These are phyloP conservation scores for Xenopus laevis DNA, from an alignment of 2,113 vertebrate genomes.

Conservation along the genomic window DNA sequence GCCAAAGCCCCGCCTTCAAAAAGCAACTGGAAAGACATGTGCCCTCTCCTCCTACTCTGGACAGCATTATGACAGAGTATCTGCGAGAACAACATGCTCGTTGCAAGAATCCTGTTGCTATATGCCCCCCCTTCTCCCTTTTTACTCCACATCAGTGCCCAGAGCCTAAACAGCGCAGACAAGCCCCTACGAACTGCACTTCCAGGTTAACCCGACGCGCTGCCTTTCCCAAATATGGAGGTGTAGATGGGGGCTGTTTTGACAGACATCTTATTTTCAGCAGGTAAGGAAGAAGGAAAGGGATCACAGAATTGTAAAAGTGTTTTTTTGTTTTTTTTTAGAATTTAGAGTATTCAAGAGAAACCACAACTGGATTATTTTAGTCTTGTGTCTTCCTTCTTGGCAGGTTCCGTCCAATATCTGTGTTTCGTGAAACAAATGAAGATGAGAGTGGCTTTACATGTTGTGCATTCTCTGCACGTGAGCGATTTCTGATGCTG, in stretches of 20 bases:
- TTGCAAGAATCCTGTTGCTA: slow-evolving; percentile 98
- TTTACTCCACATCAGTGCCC: slow-evolving; percentile 98
- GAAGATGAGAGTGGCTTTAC: slow-evolving; percentile 97
- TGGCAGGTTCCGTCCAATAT: slow-evolving; percentile 91
- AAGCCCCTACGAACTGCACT: slow-evolving; percentile 94
- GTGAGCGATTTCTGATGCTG: slow-evolving; percentile 94
- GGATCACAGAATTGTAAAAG: neutral
- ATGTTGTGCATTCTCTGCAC: slow-evolving; percentile 95
- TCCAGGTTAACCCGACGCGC: slow-evolving; percentile 88
- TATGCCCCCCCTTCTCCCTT: slow-evolving; percentile 97
- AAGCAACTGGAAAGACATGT: slow-evolving; percentile 95
- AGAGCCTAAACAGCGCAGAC: slow-evolving; percentile 96
- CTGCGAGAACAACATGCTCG: slow-evolving; percentile 96
- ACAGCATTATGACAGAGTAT: slow-evolving; percentile 98
- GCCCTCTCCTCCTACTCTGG: slow-evolving; percentile 91
- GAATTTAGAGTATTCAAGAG: neutral
- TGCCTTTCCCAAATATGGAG: slow-evolving; percentile 94
- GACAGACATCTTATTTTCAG: slow-evolving; percentile 97
- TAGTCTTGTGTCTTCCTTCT: neutral
- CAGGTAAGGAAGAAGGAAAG: slow-evolving; percentile 73
- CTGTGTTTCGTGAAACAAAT: slow-evolving; percentile 94
- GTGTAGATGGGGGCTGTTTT: slow-evolving; percentile 95
- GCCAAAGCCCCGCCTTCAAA: slow-evolving; percentile 96
- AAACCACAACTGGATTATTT: neutral
- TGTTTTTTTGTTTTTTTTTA: too few relatives aligned